Evolutionary conservation across 1,140 invertebrate genomes (phyloP), one percentile per base, ranked within the genome.

Genomic region (Procambarus clarkii): DNA sequence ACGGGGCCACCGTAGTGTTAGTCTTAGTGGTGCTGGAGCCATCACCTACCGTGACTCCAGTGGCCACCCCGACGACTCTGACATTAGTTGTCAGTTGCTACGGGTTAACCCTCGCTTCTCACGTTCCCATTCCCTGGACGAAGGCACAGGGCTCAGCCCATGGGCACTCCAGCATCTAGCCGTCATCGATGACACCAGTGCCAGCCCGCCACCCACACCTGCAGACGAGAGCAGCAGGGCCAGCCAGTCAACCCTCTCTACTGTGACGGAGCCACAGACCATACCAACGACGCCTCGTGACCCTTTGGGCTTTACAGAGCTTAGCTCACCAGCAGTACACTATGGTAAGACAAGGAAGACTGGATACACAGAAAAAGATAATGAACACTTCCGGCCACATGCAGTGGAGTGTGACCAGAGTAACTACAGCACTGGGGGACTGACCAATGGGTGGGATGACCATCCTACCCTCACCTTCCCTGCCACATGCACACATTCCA

Each of bases 91-190:
- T 54, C 84, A 87, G 24, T 76, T 92, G 64, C 80, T 92, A 15
- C 92, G 92, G 21, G 85, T 92, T 11, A 91, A 91, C 50, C 92
- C 92, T 60, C 88, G 92, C 34, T 83, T 92, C 45, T 92, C 92
- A 8, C 88, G 92, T 13, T 92, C 92, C 18, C 89, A 92, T 69
- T 92, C 92, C 50, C 76, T 92, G n/a, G 92, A 92, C 24, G 92
- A 92, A 83, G 85, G 54, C 46, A 13, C 58, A 13, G 77, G 74
- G n/a, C 90, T 46, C 86, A 60, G 24, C 84, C 90, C 46, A 34
- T 91, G 90, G 90, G 90, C 90, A 3, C 77, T 86, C 0, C 90
- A 91, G 64, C 90, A 91, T 48, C 77, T 91, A 7, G 24, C 90
- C 50, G 21, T 86, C 64, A 91, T 91, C 24, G 90, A 91, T 54